Evolutionary conservation across 2,797 vertebrate species (phyloP).

Genomic region (Mus spretus): DNA sequence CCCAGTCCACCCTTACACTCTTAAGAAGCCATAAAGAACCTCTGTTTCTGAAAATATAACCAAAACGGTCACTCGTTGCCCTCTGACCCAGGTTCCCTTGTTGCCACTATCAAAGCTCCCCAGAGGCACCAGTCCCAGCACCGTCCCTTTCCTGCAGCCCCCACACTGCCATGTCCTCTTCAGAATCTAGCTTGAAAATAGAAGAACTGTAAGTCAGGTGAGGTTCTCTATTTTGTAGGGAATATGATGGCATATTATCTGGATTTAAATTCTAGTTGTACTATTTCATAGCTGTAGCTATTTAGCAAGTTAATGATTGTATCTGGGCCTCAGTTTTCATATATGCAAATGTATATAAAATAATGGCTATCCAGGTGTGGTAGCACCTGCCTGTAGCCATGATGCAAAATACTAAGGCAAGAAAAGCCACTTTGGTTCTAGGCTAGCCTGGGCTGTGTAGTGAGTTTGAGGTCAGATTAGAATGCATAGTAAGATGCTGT

Average conservation of each 20-base stretch:
- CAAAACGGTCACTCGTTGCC: neutral
- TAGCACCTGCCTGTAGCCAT: neutral
- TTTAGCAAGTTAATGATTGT: conserved; percentile 40
- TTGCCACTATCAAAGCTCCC: neutral
- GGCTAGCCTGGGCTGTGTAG: neutral
- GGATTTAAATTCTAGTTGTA: conserved; percentile 32
- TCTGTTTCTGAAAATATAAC: conserved; percentile 63
- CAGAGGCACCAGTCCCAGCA: neutral
- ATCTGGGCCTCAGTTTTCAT: conserved; percentile 34
- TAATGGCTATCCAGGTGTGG: neutral
- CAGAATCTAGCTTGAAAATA: neutral
- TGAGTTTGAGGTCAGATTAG: neutral
- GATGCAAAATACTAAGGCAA: neutral
- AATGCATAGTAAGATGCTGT: neutral
- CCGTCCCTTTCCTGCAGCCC: neutral
- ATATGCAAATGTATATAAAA: neutral
- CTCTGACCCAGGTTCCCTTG: conserved; percentile 25
- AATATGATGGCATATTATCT: conserved; percentile 4
- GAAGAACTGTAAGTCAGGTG: neutral
- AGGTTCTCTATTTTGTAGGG: conserved; percentile 25
- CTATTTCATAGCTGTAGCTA: conserved; percentile 41
- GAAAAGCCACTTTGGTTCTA: neutral
- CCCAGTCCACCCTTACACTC: conserved; percentile 15
- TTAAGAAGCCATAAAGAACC: conserved; percentile 43
- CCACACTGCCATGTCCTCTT: neutral